Conservation (phyloP, 2,888 invertebrate genomes). For the Drosophila niveifrons region DNA sequence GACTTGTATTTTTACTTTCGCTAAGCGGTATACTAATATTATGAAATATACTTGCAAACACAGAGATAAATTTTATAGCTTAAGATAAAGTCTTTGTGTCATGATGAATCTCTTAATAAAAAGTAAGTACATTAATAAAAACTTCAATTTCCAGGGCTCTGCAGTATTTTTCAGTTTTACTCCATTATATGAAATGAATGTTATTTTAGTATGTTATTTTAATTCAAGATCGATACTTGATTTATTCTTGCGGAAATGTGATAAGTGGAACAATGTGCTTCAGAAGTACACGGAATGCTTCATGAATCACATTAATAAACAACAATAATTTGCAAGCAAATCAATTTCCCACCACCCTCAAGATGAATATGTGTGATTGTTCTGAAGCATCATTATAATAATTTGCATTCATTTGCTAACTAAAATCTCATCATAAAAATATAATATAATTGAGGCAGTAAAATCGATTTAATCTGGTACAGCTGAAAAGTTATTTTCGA, state of each 20-base stretch:
- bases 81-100: neutral
- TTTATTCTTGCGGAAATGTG: neutral
- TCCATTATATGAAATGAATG: too few species aligned
- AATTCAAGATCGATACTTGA: neutral
- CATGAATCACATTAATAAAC: conserved; percentile 29
- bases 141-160: neutral
- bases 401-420: conserved; percentile 41
- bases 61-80: neutral
- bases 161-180: too few species aligned
- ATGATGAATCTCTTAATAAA: neutral
- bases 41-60: neutral
- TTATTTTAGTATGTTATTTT: too few species aligned
- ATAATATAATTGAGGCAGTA: conserved; percentile 16
- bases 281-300: neutral
- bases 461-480: conserved; percentile 18
- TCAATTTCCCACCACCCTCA: conserved; percentile 38
- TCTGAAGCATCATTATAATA: conserved; percentile 39
- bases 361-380: conserved; percentile 55
- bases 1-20: neutral
- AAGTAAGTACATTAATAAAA: neutral
- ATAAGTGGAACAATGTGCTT: neutral
- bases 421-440: conserved; percentile 34
- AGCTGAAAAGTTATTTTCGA: neutral
- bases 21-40: neutral
- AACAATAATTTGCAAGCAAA: conserved; percentile 42